Conservation (phyloP, 2,113 vertebrate species). For the Pangasianodon hypophthalmus region DNA sequence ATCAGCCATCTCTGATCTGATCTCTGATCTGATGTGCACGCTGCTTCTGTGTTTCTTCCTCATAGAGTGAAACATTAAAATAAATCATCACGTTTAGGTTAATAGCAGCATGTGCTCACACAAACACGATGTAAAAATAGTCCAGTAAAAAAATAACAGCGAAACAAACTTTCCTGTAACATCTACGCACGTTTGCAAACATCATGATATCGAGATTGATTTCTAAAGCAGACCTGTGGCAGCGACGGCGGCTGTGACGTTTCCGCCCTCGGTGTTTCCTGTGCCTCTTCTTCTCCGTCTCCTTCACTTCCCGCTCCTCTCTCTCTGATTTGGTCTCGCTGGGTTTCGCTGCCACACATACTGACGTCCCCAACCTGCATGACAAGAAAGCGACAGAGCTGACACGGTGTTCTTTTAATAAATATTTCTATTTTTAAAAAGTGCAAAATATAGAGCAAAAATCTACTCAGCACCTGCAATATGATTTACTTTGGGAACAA, state of each 20-base stretch:
- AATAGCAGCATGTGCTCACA: too few relatives aligned
- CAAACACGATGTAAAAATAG: not conserved
- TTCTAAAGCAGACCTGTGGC: slow-evolving; percentile 74
- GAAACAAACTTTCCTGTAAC: not conserved
- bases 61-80: too few relatives aligned
- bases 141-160: too few relatives aligned
- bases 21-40: not conserved
- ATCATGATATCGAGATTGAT: not conserved
- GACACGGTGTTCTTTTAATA: not conserved
- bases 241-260: slow-evolving; percentile 64
- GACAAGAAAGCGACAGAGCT: not conserved
- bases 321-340: slow-evolving; percentile 70
- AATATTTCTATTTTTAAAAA: not conserved
- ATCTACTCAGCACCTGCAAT: not conserved
- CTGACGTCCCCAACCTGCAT: slow-evolving; percentile 65
- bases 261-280: slow-evolving; percentile 72
- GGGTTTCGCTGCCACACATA: slow-evolving; percentile 61
- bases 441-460: not conserved
- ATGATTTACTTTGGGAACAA: too few relatives aligned
- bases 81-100: too few relatives aligned
- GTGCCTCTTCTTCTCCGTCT: slow-evolving; percentile 67
- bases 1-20: too few relatives aligned
- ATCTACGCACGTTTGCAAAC: not conserved
- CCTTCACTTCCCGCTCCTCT: slow-evolving; percentile 55
- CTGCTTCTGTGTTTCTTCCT: not conserved